Percentiles rank a stretch among this genome's conserved stretches.
These are phyloP conservation scores for Ferrisia virgata DNA, from an alignment of 2,888 invertebrate species.

Conservation along the genomic window DNA sequence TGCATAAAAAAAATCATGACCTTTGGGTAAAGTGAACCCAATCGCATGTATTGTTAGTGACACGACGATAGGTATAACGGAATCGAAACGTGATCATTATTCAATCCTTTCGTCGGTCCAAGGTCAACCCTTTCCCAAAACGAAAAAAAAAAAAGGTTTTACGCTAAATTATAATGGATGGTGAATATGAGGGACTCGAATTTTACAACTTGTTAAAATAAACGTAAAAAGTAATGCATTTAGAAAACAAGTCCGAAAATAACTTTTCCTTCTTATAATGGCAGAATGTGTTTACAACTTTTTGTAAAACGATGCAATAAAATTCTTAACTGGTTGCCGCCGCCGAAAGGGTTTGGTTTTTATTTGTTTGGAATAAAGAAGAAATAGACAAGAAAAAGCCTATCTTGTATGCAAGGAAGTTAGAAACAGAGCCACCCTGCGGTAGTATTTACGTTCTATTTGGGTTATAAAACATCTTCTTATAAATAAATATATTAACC, in stretches of 20 bases:
- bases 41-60: neutral
- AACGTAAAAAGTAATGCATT: neutral
- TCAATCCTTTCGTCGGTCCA: neutral
- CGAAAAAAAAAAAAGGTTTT: neutral
- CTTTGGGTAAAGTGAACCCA: neutral
- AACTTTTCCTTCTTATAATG: slow-evolving; percentile 4
- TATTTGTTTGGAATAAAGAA: neutral
- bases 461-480: slow-evolving; percentile 29
- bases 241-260: neutral
- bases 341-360: neutral
- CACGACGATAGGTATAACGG: neutral
- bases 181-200: neutral
- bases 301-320: neutral
- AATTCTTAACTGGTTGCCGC: neutral
- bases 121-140: neutral
- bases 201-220: neutral
- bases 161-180: neutral
- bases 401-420: slow-evolving; percentile 3
- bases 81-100: neutral
- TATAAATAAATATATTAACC: slow-evolving; percentile 7
- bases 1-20: neutral
- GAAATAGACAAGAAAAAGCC: neutral
- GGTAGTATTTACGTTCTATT: slow-evolving; percentile 26
- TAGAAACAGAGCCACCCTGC: slow-evolving; percentile 1
- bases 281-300: neutral